Evolutionary conservation across 2,888 invertebrate species (phyloP).

Genomic region (Eumerus sabulonum): DNA sequence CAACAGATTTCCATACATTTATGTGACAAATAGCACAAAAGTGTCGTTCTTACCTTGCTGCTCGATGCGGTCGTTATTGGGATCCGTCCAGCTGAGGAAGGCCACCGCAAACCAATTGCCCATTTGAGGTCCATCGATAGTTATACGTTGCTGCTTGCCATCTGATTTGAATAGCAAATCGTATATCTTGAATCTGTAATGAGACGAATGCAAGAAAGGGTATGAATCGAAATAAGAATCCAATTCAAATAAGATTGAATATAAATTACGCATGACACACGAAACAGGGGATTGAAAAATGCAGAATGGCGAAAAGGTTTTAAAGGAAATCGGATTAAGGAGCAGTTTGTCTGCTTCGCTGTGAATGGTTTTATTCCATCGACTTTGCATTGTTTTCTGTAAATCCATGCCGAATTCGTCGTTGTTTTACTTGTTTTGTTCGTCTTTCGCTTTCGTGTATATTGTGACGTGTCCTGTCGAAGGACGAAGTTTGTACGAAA

Average conservation of each 20-base stretch:
- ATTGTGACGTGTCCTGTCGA: constrained; percentile 6
- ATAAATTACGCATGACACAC: constrained; percentile 45
- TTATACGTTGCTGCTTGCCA: constrained; percentile 81
- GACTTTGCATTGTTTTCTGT: constrained; percentile 25
- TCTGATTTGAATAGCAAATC: constrained; percentile 83
- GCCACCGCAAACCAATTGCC: constrained; percentile 90
- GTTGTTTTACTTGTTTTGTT: not conserved
- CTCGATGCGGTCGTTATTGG: constrained; percentile 84
- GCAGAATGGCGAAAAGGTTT: not conserved
- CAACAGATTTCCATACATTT: no score
- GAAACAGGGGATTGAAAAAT: not conserved
- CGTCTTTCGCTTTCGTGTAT: not conserved
- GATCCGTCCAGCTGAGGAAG: constrained; percentile 88
- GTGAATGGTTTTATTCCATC: constrained; percentile 20
- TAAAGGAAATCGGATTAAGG: constrained; percentile 49
- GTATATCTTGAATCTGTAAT: constrained; percentile 80
- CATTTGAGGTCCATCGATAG: constrained; percentile 83
- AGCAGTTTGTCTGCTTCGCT: constrained; percentile 21
- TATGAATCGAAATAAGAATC: constrained; percentile 41
- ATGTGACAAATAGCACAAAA: no score
- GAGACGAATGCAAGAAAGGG: not conserved
- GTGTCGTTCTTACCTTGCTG: constrained; percentile 83
- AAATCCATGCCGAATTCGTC: not conserved
- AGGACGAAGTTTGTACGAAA: constrained; percentile 59
- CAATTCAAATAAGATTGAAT: constrained; percentile 57